A percentile compares a stretch with the other conserved stretches of the same genome.
phyloP scores from a whole-genome alignment of 2,113 vertebrate genomes.

The Clinocottus analis region DNA sequence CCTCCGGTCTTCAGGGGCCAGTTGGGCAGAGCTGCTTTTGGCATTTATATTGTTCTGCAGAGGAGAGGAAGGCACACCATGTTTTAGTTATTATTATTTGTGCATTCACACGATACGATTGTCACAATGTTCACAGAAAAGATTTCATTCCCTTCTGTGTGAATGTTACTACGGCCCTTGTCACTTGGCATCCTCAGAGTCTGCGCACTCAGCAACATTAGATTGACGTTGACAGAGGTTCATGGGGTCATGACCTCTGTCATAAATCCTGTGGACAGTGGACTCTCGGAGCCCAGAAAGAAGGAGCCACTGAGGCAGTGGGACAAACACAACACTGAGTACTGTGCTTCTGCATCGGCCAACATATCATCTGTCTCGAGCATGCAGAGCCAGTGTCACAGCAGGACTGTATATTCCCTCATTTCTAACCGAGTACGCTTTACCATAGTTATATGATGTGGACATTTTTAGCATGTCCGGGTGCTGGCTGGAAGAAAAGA shows the following conservation, averaged over 20 bases:
- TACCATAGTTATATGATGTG: constrained; percentile 52
- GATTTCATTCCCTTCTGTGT: not conserved
- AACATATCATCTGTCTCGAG: not conserved
- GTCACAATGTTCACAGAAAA: not conserved
- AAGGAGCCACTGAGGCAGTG: constrained; percentile 33
- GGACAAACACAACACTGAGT: constrained; percentile 32
- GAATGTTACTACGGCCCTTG: not conserved
- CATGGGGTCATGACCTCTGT: constrained; percentile 52
- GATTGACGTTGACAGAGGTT: constrained; percentile 61
- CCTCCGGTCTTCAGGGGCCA: constrained; percentile 78
- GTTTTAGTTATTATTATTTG: constrained; percentile 1
- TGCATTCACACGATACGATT: not conserved
- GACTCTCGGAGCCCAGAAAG: constrained; percentile 36
- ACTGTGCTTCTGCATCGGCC: not conserved
- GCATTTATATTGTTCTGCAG: constrained; percentile 83
- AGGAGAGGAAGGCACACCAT: constrained; percentile 28
- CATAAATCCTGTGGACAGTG: constrained; percentile 53
- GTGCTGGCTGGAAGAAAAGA: constrained; percentile 42
- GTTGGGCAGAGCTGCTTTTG: constrained; percentile 82
- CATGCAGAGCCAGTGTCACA: constrained; percentile 45
- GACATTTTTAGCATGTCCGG: constrained; percentile 62
- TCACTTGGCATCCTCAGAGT: constrained; percentile 11
- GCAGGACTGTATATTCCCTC: constrained; percentile 50
- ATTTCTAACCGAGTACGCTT: constrained; percentile 57
- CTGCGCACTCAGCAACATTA: constrained; percentile 36